Evolutionary conservation across 2,888 invertebrate genomes (phyloP), one percentile per base, ranked within the genome.

Genomic region (Saturnia japonica): DNA sequence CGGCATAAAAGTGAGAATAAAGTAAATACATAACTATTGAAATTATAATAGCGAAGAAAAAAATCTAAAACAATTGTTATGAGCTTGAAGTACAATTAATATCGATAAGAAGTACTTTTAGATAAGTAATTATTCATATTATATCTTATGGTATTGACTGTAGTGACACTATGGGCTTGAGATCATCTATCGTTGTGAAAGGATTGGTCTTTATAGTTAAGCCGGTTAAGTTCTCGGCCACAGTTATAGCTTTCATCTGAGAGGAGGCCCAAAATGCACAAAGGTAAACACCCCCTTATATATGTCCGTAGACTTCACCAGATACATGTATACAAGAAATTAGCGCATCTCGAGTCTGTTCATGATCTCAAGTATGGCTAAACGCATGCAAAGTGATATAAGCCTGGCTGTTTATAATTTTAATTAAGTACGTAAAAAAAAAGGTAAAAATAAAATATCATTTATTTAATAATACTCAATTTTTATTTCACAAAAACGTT

Each of bases 401-500:
- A 51, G 3, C 2, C 47, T 51, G 3, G 19, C 19, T 51, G 6
- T 51, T 16, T 51, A 43, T 11, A 12, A 43, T 51, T 19, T 51
- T 19, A 51, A 19, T 19, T 12, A n/a, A n/a, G n/a, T n/a, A 28
- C 9, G 2, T 25, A 60, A 1, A 7, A 54, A 28, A 60, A 60
- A 60, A 28, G 28, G 40, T 19, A 28, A 40, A 77, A 82, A 83
- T 80, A 72, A 84, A 82, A 82, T 72, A 78, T 75, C 75, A 77
- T 78, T 82, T 81, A 85, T 87, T 89, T 87, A 86, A 83, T 89
- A 85, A 85, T 91, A 88, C 88, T 90, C 88, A 90, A 88, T 84
- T 88, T 90, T 86, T 91, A 91, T 88, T 93, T 90, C 90, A 92
- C 90, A 91, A 90, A 88, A 90, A 91, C 90, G 89, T 91, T 93